Evolutionary conservation across 2,888 invertebrate species (phyloP).

Genomic region (Hirtodrosophila trivittata): DNA sequence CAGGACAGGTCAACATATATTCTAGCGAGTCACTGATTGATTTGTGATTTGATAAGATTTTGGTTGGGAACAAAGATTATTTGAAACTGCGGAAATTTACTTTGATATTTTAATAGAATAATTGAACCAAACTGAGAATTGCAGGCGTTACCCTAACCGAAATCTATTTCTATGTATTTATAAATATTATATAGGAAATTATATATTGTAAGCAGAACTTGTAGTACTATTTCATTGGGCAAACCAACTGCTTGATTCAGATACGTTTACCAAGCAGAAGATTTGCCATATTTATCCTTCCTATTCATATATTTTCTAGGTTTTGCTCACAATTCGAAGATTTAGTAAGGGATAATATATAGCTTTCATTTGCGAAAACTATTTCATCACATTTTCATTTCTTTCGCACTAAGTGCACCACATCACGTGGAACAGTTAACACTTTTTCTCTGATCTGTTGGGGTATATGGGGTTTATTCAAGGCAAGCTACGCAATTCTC

Average conservation of each 20-base stretch:
- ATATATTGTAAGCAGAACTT: neutral
- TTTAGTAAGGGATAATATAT: neutral
- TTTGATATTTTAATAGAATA: no score
- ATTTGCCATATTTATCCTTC: constrained; percentile 33
- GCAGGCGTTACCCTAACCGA: neutral
- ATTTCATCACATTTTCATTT: neutral
- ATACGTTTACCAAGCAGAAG: constrained; percentile 28
- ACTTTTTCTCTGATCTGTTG: constrained; percentile 7
- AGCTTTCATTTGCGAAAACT: constrained; percentile 9
- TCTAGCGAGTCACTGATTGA: no score
- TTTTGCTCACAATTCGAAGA: constrained; percentile 13
- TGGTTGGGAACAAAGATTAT: no score
- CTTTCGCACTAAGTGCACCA: constrained; percentile 10
- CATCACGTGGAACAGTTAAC: constrained; percentile 31
- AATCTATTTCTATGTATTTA: neutral
- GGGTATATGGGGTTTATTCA: constrained; percentile 19
- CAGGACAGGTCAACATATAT: no score
- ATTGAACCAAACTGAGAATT: constrained; percentile 7
- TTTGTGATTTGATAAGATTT: no score
- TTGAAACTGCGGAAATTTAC: no score
- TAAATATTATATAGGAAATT: neutral
- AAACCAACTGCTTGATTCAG: constrained; percentile 15
- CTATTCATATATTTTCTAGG: no score
- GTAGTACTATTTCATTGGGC: neutral
- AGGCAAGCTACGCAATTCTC: neutral